A percentile compares a stretch with the other conserved stretches of the same genome.
Conservation (phyloP, 37 sponge, comb jelly and placozoan species). For the Beroe forskalii region DNA sequence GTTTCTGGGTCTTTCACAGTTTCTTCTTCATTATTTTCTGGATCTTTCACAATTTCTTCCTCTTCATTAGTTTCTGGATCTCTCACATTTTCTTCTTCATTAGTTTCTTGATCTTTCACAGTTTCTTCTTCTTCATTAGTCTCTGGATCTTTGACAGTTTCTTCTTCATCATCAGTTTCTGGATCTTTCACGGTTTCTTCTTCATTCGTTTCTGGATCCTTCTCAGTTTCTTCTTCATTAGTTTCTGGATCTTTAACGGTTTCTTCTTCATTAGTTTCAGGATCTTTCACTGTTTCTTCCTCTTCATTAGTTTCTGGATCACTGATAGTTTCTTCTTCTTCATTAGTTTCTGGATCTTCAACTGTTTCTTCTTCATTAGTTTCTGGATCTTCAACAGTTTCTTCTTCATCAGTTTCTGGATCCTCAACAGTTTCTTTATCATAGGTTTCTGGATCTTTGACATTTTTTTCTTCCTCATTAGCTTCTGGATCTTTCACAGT, state of each 20-base stretch:
- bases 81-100: neutral
- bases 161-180: neutral
- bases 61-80: neutral
- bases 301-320: neutral
- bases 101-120: neutral
- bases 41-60: neutral
- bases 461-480: slow-evolving; percentile 4
- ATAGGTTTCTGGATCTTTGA: neutral
- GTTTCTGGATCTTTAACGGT: neutral
- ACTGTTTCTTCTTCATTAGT: neutral
- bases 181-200: neutral
- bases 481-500: neutral
- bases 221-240: neutral
- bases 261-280: neutral
- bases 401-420: neutral
- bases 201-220: neutral
- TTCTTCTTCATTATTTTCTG: slow-evolving; percentile 14
- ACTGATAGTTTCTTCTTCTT: slow-evolving; percentile 5
- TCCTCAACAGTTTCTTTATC: neutral
- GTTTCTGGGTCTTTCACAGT: neutral
- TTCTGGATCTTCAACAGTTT: neutral
- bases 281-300: neutral
- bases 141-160: neutral
- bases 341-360: neutral
- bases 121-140: neutral